Conservation (phyloP, 1,140 invertebrate genomes). For the Zaprionus davidi region DNA sequence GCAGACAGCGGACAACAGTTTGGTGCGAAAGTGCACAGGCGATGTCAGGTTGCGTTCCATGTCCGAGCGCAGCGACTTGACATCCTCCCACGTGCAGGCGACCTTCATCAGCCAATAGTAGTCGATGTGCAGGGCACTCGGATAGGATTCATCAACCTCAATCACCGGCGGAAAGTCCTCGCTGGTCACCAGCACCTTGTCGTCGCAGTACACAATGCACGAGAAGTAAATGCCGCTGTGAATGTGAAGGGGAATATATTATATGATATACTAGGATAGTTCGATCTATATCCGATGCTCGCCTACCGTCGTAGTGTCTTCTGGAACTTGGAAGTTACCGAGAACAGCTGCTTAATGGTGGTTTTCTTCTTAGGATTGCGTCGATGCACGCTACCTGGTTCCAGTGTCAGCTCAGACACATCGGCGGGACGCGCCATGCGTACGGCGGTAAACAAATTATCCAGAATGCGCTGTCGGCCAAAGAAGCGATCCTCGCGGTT, state of each 20-base stretch:
- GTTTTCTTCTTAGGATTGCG: constrained; percentile 92
- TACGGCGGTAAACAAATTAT: constrained; percentile 90
- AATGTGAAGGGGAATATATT: not conserved
- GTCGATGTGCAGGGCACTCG: constrained; percentile 94
- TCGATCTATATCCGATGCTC: not conserved
- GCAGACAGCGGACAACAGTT: constrained; percentile 94
- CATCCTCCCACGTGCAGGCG: constrained; percentile 97
- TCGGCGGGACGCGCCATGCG: constrained; percentile 87
- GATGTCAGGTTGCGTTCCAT: constrained; percentile 97
- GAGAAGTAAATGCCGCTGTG: constrained; percentile 94
- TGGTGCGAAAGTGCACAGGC: constrained; percentile 95
- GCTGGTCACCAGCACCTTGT: constrained; percentile 97
- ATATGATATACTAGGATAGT: not conserved
- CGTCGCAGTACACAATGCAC: constrained; percentile 96
- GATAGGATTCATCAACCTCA: constrained; percentile 98
- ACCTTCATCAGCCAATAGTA: constrained; percentile 99
- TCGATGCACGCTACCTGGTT: constrained; percentile 87
- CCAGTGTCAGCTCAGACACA: constrained; percentile 85
- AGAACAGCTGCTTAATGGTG: constrained; percentile 97
- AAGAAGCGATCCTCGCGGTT: constrained; percentile 86
- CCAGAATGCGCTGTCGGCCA: constrained; percentile 89
- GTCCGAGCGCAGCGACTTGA: constrained; percentile 93
- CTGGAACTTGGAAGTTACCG: constrained; percentile 97
- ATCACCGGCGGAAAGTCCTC: constrained; percentile 98
- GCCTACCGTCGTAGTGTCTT: constrained; percentile 92